Evolutionary conservation across 1,140 invertebrate genomes (phyloP).

Genomic region (Zelostemma sp.): DNA sequence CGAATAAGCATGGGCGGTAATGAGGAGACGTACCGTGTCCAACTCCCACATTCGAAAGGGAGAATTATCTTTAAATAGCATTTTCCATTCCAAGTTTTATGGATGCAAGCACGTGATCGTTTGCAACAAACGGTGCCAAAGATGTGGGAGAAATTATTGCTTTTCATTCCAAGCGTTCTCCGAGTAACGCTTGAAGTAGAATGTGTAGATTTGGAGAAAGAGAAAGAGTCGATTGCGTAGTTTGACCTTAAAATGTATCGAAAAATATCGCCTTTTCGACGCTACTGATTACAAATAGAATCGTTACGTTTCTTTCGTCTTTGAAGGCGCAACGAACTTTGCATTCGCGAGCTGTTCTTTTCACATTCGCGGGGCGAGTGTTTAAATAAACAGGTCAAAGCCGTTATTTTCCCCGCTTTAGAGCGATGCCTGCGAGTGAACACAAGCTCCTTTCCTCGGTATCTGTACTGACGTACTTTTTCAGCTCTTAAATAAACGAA

Average conservation of each 20-base stretch:
- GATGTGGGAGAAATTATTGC: too few species aligned
- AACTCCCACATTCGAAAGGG: too few species aligned
- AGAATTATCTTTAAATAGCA: too few species aligned
- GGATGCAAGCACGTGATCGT: too few species aligned
- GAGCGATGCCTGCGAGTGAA: conserved; percentile 34
- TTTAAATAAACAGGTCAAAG: conserved; percentile 40
- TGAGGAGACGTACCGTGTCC: too few species aligned
- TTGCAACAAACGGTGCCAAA: too few species aligned
- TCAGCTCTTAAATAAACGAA: conserved; percentile 45
- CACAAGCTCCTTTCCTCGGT: conserved; percentile 21
- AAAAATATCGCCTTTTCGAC: background rate
- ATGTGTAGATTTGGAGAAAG: too few species aligned
- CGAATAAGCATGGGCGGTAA: too few species aligned
- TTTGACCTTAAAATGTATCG: background rate
- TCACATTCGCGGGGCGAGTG: conserved; percentile 8
- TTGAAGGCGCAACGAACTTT: conserved; percentile 12
- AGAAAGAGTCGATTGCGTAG: background rate
- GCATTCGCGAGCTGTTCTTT: conserved; percentile 21
- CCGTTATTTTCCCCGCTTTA: conserved; percentile 37
- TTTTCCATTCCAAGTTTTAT: too few species aligned
- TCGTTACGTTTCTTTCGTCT: conserved; percentile 21
- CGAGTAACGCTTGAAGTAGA: background rate
- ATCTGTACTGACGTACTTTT: conserved; percentile 28
- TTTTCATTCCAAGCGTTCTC: too few species aligned
- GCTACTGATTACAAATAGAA: background rate